These are phyloP conservation scores for Ceyx erithaca DNA, from an alignment of 2,797 vertebrate species.

Conservation along the genomic window DNA sequence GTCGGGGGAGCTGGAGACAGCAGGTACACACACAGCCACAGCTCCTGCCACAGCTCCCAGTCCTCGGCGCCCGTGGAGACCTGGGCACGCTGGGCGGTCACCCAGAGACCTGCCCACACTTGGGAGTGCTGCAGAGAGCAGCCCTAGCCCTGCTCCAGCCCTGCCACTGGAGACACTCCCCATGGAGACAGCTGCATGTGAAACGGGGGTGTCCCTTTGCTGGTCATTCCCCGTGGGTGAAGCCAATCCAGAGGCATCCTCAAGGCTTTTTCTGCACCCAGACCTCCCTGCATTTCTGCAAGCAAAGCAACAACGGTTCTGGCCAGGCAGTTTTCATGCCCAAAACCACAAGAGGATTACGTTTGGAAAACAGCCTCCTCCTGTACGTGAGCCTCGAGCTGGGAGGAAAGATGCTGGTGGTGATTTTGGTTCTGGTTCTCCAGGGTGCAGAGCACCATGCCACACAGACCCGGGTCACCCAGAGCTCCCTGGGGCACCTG, in stretches of 20 bases:
- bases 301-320: constrained; percentile 57
- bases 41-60: neutral
- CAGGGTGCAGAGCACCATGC: neutral
- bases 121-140: neutral
- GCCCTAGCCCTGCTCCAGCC: neutral
- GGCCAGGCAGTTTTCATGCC: constrained; percentile 79
- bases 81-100: neutral
- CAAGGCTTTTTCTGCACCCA: neutral
- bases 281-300: constrained; percentile 54
- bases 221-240: neutral
- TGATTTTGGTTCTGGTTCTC: neutral
- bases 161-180: neutral
- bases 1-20: neutral
- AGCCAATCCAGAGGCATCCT: neutral
- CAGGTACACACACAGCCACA: neutral
- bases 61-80: neutral
- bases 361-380: constrained; percentile 65
- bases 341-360: constrained; percentile 68
- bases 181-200: neutral
- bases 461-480: neutral
- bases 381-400: constrained; percentile 55
- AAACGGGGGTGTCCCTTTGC: neutral
- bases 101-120: neutral
- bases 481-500: accelerated
- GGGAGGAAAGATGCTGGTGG: neutral